Evolutionary conservation across 2,888 invertebrate genomes (phyloP).

Genomic region (Horisme vitalbata): DNA sequence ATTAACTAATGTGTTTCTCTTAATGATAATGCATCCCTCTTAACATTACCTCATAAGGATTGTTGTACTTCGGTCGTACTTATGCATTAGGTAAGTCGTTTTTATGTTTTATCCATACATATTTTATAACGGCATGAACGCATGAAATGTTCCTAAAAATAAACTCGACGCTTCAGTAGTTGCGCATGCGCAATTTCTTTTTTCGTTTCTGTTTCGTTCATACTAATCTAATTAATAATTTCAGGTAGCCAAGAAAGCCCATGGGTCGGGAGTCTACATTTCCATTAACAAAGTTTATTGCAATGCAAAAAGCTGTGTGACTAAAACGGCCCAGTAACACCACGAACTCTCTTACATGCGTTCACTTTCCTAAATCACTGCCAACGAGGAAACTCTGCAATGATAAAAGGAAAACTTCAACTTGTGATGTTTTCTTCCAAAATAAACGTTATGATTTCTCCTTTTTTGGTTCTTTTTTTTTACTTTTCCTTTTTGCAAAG

Average conservation of each 20-base stretch:
- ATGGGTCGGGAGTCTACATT: slow-evolving; percentile 79
- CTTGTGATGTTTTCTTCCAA: slow-evolving; percentile 40
- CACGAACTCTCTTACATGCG: slow-evolving; percentile 47
- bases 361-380: slow-evolving; percentile 36
- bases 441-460: slow-evolving; percentile 74
- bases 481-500: slow-evolving; percentile 74
- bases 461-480: slow-evolving; percentile 70
- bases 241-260: slow-evolving; percentile 81
- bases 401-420: slow-evolving; percentile 29
- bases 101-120: slow-evolving; percentile 32
- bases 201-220: slow-evolving; percentile 65
- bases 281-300: slow-evolving; percentile 68
- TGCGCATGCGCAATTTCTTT: slow-evolving; percentile 58
- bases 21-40: slow-evolving; percentile 38
- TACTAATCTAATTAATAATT: slow-evolving; percentile 82
- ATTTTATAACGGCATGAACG: slow-evolving; percentile 60
- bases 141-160: slow-evolving; percentile 48
- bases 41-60: slow-evolving; percentile 33
- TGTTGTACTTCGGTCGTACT: slow-evolving; percentile 33
- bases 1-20: slow-evolving; percentile 49
- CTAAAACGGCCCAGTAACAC: slow-evolving; percentile 64
- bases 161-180: slow-evolving; percentile 54
- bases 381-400: slow-evolving; percentile 24
- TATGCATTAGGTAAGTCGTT: slow-evolving; percentile 60
- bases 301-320: slow-evolving; percentile 59